Percentiles rank a stretch among this genome's conserved stretches.
These are phyloP conservation scores for Melanchra persicariae DNA, from an alignment of 2,888 invertebrate species.

Conservation along the genomic window DNA sequence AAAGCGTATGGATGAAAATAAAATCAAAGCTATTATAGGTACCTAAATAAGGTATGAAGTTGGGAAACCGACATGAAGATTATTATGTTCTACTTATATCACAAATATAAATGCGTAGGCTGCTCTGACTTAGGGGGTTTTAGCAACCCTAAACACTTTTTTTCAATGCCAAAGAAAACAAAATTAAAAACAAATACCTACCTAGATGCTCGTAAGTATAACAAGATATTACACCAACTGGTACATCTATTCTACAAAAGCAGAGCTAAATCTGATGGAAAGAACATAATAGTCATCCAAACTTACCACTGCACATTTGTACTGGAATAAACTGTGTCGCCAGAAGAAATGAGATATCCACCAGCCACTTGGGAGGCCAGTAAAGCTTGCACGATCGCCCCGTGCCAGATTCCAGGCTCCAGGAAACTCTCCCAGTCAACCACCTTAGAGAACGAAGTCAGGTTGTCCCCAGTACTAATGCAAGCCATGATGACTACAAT, in stretches of 20 bases:
- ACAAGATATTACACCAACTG: neutral
- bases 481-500: conserved; percentile 68
- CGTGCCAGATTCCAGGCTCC: conserved; percentile 80
- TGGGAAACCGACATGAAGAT: neutral
- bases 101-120: neutral
- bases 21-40: neutral
- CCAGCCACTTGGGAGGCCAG: conserved; percentile 81
- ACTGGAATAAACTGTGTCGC: conserved; percentile 79
- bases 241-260: neutral
- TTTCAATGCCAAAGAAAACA: neutral
- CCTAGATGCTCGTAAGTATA: no score
- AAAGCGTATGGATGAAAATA: neutral
- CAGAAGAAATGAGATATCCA: conserved; percentile 81
- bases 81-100: neutral
- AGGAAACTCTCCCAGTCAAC: conserved; percentile 75
- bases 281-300: neutral
- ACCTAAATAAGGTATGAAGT: neutral
- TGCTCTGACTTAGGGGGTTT: neutral
- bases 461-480: conserved; percentile 69
- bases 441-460: conserved; percentile 64
- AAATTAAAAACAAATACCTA: neutral
- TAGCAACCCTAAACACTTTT: neutral
- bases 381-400: conserved; percentile 79
- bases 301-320: conserved; percentile 83
- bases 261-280: neutral